A percentile compares a stretch with the other conserved stretches of the same genome.
These are phyloP conservation scores for Cheumatopsyche charites DNA, from an alignment of 1,140 invertebrate species.

Conservation along the genomic window DNA sequence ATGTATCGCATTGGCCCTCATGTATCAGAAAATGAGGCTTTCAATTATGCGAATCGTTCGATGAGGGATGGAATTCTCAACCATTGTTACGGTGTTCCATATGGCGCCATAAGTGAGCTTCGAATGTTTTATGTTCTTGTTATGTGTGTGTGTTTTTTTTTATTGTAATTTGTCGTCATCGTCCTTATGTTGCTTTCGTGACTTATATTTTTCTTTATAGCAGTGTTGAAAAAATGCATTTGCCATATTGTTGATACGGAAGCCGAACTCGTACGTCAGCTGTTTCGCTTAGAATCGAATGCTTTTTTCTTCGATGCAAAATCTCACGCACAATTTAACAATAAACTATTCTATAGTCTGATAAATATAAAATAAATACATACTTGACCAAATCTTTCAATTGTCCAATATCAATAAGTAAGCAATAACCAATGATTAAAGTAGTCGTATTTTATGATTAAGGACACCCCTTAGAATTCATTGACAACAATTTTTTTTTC, in stretches of 20 bases:
- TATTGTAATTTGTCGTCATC: not conserved
- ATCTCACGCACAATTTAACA: no score
- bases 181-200: slow-evolving; percentile 19
- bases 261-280: slow-evolving; percentile 12
- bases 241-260: slow-evolving; percentile 24
- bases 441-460: no score
- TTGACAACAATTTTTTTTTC: no score
- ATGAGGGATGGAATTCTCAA: not conserved
- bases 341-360: no score
- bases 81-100: slow-evolving; percentile 10
- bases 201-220: slow-evolving; percentile 15
- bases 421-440: no score
- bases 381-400: no score
- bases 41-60: not conserved
- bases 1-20: no score
- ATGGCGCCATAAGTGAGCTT: slow-evolving; percentile 22
- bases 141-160: no score
- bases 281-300: slow-evolving; percentile 1
- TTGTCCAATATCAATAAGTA: no score
- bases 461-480: no score
- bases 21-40: not conserved
- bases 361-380: no score
- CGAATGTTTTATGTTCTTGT: not conserved
- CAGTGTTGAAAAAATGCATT: slow-evolving; percentile 8
- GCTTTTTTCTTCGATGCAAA: not conserved